A percentile compares a stretch with the other conserved stretches of the same genome.
phyloP scores from a whole-genome alignment of 1,140 invertebrate genomes.

The Belonocnema kinseyi region DNA sequence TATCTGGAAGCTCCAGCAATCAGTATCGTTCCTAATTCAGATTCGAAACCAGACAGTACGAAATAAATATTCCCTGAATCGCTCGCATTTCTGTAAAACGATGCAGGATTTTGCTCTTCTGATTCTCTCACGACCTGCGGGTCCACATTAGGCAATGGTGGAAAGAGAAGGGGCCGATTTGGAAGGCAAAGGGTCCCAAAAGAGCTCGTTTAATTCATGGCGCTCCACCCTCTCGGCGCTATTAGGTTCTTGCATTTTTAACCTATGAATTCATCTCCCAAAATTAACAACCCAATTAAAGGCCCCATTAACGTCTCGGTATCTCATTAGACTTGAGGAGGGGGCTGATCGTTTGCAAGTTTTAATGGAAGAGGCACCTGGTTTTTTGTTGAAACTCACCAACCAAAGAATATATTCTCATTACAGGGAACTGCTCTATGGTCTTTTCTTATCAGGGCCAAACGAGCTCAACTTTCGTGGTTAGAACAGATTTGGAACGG shows the following conservation, averaged over 20 bases:
- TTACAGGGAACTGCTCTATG: slow-evolving; percentile 57
- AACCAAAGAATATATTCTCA: slow-evolving; percentile 48
- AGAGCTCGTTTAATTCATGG: slow-evolving; percentile 65
- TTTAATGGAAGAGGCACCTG: slow-evolving; percentile 52
- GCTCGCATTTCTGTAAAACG: not conserved
- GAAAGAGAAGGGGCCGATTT: slow-evolving; percentile 17
- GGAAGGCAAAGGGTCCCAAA: slow-evolving; percentile 52
- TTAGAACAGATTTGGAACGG: not conserved
- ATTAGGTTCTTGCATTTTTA: slow-evolving; percentile 69
- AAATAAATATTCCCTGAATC: not conserved
- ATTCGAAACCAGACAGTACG: not conserved
- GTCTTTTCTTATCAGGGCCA: slow-evolving; percentile 52
- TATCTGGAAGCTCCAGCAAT: not conserved
- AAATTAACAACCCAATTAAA: slow-evolving; percentile 73
- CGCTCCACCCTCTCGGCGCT: slow-evolving; percentile 61
- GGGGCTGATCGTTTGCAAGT: slow-evolving; percentile 58
- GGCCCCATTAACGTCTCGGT: slow-evolving; percentile 66
- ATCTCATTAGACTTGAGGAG: slow-evolving; percentile 64
- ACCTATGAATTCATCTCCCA: slow-evolving; percentile 70
- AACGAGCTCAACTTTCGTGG: not conserved
- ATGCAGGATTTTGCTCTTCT: not conserved
- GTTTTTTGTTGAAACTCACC: slow-evolving; percentile 55
- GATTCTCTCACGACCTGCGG: not conserved
- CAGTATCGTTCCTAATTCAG: not conserved
- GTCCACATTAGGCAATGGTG: slow-evolving; percentile 20